Percentiles rank a stretch among this genome's conserved stretches.
Evolutionary conservation across 2,797 vertebrate genomes (phyloP).

Genomic region (Malacoraja senta): DNA sequence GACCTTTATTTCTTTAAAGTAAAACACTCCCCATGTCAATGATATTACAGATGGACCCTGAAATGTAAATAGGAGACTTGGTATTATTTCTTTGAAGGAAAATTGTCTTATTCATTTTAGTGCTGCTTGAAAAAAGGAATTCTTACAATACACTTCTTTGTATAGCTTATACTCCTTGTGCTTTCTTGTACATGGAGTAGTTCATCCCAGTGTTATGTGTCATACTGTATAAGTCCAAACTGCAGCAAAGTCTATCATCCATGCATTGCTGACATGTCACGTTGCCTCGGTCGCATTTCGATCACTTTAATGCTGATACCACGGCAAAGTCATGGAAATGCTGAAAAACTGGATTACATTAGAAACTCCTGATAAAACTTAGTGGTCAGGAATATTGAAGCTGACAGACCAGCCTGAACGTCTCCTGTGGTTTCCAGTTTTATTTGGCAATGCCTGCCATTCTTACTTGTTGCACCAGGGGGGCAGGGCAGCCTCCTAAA

Average conservation of each 20-base stretch:
- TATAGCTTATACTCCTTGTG: neutral
- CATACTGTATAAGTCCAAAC: neutral
- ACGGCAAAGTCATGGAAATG: neutral
- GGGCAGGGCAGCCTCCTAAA: neutral
- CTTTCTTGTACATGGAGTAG: neutral
- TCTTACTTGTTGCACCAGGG: neutral
- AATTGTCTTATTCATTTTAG: neutral
- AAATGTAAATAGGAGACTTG: constrained; percentile 2
- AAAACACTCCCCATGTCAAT: constrained; percentile 34
- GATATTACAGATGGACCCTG: constrained; percentile 32
- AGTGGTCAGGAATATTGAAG: neutral
- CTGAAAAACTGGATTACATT: neutral
- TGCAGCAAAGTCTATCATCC: no score
- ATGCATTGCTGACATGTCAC: no score
- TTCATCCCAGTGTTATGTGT: neutral
- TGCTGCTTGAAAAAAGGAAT: neutral
- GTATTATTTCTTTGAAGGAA: neutral
- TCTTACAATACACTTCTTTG: neutral
- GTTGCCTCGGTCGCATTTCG: neutral
- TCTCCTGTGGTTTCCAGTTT: neutral
- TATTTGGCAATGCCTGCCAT: neutral
- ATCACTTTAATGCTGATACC: neutral
- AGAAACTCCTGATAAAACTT: no score
- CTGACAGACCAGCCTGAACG: neutral
- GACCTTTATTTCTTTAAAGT: constrained; percentile 37